Evolutionary conservation across 2,888 invertebrate species (phyloP), one percentile per base, ranked within the genome.

Genomic region (Macrophya annulata): DNA sequence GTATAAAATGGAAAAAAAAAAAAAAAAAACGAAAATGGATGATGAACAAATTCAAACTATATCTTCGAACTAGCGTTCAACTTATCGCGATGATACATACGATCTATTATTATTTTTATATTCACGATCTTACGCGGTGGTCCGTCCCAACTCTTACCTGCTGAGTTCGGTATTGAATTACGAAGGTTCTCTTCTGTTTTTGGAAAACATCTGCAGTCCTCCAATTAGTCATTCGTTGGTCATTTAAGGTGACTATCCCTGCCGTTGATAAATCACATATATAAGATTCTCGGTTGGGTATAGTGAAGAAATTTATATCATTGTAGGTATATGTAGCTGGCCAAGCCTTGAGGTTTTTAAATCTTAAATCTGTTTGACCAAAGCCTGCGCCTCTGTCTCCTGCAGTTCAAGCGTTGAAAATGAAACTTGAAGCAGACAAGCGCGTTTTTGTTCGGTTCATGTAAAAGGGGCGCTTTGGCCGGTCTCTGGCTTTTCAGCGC

Each of bases 401-500:
- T 81, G 43, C 40, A 81, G 81, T 81, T 81, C 81, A 81, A 62
- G 59, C 81, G 81, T 81, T 81, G 83, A 83, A 83, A 83, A 83
- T 83, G 68, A 83, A 83, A 83, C 83, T 83, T 71, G 81, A 62
- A 62, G 25, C 81, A 81, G 81, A 81, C 81, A 62, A 62, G 51
- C 83, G 68, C 45, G 83, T 83, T 83, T 83, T 83, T 83, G 83
- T 83, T 71, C 83, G 71, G 65, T 83, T 83, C 83, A 59, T 83
- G 83, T 83, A 83, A 83, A 83, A 71, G 83, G 48, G 83, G 62
- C 62, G 77, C 55, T 71, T 12, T 62, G 10, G 71, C 48, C 12
- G 72, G 10, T 55, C 77, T 31, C 40, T 81, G 43, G 43, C 81
- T 81, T 62, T 62, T 62, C 81, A 62, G 59, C 43, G 40, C 55